Conservation (phyloP, 2,113 vertebrate genomes). For the Salvelinus fontinalis region DNA sequence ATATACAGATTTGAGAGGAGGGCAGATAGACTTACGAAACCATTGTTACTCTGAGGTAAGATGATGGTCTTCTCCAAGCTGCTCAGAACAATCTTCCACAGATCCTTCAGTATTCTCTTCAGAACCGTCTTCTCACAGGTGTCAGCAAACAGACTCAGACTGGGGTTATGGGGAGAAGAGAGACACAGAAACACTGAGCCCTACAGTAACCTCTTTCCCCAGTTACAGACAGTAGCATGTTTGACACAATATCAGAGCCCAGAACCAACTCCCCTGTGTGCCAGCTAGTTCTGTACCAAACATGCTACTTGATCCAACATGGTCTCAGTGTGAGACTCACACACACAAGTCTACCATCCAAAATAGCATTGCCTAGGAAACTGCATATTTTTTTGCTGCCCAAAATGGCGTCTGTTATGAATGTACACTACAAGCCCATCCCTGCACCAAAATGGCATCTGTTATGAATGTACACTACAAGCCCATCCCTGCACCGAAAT, state of each 20-base stretch:
- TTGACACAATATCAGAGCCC: too few relatives aligned
- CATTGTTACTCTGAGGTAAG: constrained; percentile 89
- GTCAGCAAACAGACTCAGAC: constrained; percentile 91
- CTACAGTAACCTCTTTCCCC: background rate
- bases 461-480: background rate
- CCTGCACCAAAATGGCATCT: background rate
- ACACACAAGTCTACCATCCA: too few relatives aligned
- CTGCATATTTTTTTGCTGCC: too few relatives aligned
- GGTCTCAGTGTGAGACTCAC: too few relatives aligned
- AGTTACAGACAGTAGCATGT: too few relatives aligned
- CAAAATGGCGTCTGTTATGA: background rate
- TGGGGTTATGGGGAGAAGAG: constrained; percentile 46
- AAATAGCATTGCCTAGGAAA: too few relatives aligned
- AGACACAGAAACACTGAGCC: too few relatives aligned
- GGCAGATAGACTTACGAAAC: constrained; percentile 76
- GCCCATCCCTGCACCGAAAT: background rate
- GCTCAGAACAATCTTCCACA: constrained; percentile 94
- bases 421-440: background rate
- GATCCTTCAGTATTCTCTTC: constrained; percentile 94
- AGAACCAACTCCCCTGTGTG: too few relatives aligned
- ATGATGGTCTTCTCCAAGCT: constrained; percentile 92
- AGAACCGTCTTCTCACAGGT: constrained; percentile 96
- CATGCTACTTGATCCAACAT: too few relatives aligned
- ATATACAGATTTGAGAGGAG: background rate
- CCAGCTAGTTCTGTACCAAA: too few relatives aligned